phyloP scores from a whole-genome alignment of 2,113 vertebrate genomes.

The Excalfactoria chinensis region DNA sequence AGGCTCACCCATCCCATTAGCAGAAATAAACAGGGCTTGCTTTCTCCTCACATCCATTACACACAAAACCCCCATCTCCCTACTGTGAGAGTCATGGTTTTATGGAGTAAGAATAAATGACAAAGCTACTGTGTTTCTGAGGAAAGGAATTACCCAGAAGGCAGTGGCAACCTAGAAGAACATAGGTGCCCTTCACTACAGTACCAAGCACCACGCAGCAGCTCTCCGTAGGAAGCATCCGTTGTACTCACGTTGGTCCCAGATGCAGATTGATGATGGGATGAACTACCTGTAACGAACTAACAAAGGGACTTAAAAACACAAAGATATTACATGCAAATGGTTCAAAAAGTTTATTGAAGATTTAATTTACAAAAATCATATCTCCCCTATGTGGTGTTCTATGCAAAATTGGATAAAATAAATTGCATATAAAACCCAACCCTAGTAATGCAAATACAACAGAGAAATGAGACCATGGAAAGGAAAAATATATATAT shows the following conservation, averaged over 20 bases:
- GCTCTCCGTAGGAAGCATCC: fast-evolving
- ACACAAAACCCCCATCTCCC: background rate
- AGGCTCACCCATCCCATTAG: background rate
- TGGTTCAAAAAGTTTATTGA: conserved; percentile 81
- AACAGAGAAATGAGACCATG: conserved; percentile 34
- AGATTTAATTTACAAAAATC: conserved; percentile 83
- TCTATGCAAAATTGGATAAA: conserved; percentile 84
- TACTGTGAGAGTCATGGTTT: no score
- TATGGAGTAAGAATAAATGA: background rate
- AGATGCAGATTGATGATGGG: background rate
- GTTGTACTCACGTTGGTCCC: background rate
- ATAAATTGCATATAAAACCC: conserved; percentile 86
- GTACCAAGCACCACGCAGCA: background rate
- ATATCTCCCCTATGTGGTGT: conserved; percentile 80
- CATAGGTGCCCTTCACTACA: fast-evolving
- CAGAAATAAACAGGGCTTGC: background rate
- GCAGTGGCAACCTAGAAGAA: background rate
- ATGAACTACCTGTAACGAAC: background rate
- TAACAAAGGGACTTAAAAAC: background rate
- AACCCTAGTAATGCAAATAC: conserved; percentile 64
- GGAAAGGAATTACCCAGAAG: background rate
- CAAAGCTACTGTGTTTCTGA: background rate
- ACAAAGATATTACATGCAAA: conserved; percentile 10
- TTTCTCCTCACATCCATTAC: background rate
- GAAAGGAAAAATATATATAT: background rate